Conservation (phyloP, 2,113 vertebrate species). For the Sminthopsis crassicaudata region DNA sequence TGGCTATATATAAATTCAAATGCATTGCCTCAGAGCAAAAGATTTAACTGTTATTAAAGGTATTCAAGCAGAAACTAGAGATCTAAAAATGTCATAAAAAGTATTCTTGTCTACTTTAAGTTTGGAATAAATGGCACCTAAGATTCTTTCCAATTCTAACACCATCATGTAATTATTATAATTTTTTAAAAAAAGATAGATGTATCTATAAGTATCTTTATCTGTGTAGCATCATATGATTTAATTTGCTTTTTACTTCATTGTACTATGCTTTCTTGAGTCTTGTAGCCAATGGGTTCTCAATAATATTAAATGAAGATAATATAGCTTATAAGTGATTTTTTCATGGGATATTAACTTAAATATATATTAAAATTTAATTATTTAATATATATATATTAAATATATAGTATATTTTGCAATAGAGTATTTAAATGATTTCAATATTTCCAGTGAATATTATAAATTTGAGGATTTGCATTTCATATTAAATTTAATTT, state of each 20-base stretch:
- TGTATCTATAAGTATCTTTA: not conserved
- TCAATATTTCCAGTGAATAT: slow-evolving; percentile 39
- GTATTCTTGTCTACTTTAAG: not conserved
- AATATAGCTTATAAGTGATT: not conserved
- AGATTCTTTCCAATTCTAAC: not conserved
- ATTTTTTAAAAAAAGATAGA: not conserved
- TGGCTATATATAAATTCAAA: too few species aligned
- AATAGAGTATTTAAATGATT: slow-evolving; percentile 62
- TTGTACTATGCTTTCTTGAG: not conserved
- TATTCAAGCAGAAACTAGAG: not conserved
- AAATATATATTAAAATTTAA: too few species aligned
- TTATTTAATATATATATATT: too few species aligned
- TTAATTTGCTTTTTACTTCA: not conserved
- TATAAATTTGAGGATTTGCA: slow-evolving; percentile 43
- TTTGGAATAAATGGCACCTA: not conserved
- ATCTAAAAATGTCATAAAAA: not conserved
- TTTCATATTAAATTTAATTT: slow-evolving; percentile 81
- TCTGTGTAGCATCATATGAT: not conserved
- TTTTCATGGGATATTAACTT: slow-evolving; percentile 37
- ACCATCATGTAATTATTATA: not conserved
- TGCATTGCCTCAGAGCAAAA: not conserved
- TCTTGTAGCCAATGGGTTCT: not conserved
- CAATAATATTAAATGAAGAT: not conserved
- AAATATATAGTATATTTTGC: not conserved
- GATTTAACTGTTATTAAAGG: not conserved